Evolutionary conservation across 2,888 invertebrate genomes (phyloP), one percentile per base, ranked within the genome.

Genomic region (Drosophila meridiana): DNA sequence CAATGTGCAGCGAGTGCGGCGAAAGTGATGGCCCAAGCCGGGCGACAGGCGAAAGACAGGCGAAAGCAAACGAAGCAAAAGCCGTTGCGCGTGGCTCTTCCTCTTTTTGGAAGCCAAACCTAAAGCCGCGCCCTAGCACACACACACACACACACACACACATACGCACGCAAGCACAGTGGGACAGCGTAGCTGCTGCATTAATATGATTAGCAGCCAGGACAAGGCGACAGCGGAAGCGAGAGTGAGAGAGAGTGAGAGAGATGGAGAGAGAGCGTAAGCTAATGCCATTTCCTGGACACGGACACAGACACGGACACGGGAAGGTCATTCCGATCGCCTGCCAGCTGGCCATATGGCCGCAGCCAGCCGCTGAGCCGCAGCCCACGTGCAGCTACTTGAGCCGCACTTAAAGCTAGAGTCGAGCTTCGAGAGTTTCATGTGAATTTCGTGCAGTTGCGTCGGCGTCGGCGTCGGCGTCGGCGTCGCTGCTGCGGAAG

Each of bases 151-250:
- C 70, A 50, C 57, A 66, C 45, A 61, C 30, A 62, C 61, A 34
- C 20, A 43, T 40, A 53, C 36, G 14, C 32, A 26, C 26, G 36
- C 58, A 48, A 40, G 64, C 64, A 72, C 78, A 73, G 64, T 69
- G 72, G 64, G 57, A 66, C 60, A 63, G 48, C 47, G 42, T 42
- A 32, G 48, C 66, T 26, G 75, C 52, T 89, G 86, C 86, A 90
- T 90, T 86, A 90, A 86, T 86, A 81, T 86, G 90, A 86, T 86
- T 86, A 86, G 83, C 76, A 68, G 73, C 32, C 73, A 67, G 72
- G 66, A 69, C 53, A 40, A 43, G 20, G 30, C 28, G 56, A 9
- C 6, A 42, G 56, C 36, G 60, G 11, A 36, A 62, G 42, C 13
- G 28, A 40, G 52, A 56, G 47, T 66, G 66, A 52, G 26, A 6